Percentiles rank a stretch among this genome's conserved stretches.
phyloP scores from a whole-genome alignment of 2,797 vertebrate genomes.

The Falco biarmicus region DNA sequence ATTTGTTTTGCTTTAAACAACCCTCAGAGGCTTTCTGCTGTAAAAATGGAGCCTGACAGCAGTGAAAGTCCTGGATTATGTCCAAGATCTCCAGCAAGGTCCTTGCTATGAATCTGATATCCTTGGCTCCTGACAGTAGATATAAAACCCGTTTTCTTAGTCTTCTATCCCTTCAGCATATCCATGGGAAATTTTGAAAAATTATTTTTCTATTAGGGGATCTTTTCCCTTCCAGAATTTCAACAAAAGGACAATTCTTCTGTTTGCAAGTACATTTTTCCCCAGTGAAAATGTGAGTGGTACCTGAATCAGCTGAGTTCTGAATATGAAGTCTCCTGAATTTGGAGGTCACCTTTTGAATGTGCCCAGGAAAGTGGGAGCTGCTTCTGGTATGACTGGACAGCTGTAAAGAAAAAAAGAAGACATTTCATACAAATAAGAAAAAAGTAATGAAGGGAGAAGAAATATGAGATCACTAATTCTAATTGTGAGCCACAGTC shows the following conservation, averaged over 20 bases:
- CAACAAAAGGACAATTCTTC: background rate
- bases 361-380: background rate
- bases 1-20: background rate
- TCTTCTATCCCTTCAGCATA: background rate
- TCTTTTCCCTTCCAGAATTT: background rate
- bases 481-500: background rate
- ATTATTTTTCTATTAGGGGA: background rate
- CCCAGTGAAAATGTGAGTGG: background rate
- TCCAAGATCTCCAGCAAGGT: background rate
- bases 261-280: background rate
- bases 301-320: background rate
- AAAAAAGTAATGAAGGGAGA: background rate
- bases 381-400: background rate
- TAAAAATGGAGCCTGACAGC: background rate
- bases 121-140: background rate
- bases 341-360: background rate
- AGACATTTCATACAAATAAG: background rate
- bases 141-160: background rate
- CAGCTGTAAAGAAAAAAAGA: background rate
- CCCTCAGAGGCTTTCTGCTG: background rate
- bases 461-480: background rate
- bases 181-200: background rate
- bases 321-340: background rate
- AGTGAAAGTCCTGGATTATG: background rate
- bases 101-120: background rate